phyloP scores from a whole-genome alignment of 2,797 vertebrate species.

The Pseudomugil tenellus region DNA sequence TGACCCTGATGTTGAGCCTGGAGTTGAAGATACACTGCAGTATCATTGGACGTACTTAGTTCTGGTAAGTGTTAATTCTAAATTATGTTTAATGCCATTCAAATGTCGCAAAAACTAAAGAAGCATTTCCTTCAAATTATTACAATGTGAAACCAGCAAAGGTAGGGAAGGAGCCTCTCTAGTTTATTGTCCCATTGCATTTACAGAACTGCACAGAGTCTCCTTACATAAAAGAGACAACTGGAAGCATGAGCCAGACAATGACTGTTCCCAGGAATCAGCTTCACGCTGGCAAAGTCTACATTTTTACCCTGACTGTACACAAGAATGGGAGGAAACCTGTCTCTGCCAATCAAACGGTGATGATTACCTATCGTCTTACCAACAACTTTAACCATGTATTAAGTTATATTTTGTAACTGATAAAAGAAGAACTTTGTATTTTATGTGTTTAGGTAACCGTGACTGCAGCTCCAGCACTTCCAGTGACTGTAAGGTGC shows the following conservation, averaged over 20 bases:
- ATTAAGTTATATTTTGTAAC: background rate
- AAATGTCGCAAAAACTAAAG: background rate
- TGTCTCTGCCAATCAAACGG: conserved; percentile 71
- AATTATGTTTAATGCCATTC: background rate
- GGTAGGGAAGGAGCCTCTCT: background rate
- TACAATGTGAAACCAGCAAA: background rate
- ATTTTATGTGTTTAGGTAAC: conserved; percentile 69
- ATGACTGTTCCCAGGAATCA: conserved; percentile 57
- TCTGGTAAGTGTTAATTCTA: conserved; percentile 49
- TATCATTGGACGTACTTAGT: conserved; percentile 76
- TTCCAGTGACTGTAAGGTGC: conserved; percentile 77
- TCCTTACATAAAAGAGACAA: conserved; percentile 17
- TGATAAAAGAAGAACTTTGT: background rate
- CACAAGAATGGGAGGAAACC: conserved; percentile 72
- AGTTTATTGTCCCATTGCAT: background rate
- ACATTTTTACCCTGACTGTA: conserved; percentile 79
- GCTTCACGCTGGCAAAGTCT: conserved; percentile 62
- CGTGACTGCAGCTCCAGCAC: conserved; percentile 57
- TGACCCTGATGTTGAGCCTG: conserved; percentile 77
- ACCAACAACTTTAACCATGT: background rate
- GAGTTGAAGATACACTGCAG: conserved; percentile 57
- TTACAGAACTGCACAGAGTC: conserved; percentile 58
- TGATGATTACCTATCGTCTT: background rate
- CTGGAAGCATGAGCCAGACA: conserved; percentile 46
- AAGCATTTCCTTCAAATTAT: background rate